Percentiles rank a stretch among this genome's conserved stretches.
Evolutionary conservation across 1,140 invertebrate genomes (phyloP).

Genomic region (Cotesia typhae): DNA sequence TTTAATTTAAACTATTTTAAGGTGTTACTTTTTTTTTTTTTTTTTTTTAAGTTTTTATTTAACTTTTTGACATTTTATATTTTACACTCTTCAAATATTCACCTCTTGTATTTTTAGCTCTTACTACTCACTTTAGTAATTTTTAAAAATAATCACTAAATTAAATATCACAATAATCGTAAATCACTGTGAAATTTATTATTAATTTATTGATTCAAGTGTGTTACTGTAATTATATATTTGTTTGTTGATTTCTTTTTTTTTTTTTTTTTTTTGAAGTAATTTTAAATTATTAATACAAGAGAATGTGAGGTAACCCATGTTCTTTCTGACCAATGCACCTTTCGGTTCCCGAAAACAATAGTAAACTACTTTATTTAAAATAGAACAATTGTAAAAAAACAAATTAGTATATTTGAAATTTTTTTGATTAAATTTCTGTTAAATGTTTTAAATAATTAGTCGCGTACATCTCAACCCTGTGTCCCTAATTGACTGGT

Average conservation of each 20-base stretch:
- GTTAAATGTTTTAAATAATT: constrained; percentile 45
- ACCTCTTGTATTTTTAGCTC: too few relatives aligned
- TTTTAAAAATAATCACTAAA: too few relatives aligned
- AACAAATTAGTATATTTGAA: too few relatives aligned
- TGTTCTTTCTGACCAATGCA: constrained; percentile 62
- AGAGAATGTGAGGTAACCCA: constrained; percentile 1
- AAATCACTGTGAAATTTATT: background rate
- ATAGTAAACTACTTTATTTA: constrained; percentile 45
- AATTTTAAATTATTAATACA: background rate
- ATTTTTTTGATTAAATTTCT: constrained; percentile 36
- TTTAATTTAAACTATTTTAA: constrained; percentile 24
- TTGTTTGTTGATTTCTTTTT: constrained; percentile 8
- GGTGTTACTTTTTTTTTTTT: background rate
- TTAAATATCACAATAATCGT: too few relatives aligned
- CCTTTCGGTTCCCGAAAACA: constrained; percentile 64
- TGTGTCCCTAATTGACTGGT: constrained; percentile 34
- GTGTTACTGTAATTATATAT: background rate
- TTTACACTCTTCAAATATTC: background rate
- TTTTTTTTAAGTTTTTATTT: constrained; percentile 17
- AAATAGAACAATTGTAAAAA: too few relatives aligned
- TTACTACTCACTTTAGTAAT: too few relatives aligned
- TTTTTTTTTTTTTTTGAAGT: background rate
- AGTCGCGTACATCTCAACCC: constrained; percentile 44
- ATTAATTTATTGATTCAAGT: background rate
- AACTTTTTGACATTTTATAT: background rate